Evolutionary conservation across 1,140 invertebrate species (phyloP), one percentile per base, ranked within the genome.

Genomic region (Microvelia longipes): DNA sequence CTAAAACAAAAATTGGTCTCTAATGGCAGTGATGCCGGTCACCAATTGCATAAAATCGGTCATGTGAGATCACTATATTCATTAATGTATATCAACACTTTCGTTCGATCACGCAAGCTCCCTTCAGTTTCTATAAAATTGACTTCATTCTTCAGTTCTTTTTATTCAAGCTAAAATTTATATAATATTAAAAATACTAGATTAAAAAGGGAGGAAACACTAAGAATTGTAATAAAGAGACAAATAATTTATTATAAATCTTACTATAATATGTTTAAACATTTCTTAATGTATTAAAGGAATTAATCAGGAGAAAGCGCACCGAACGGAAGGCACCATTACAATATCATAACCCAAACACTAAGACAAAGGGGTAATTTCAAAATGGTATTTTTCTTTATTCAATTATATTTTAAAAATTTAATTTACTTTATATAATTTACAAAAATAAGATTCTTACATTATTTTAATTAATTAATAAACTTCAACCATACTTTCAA

Each of bases 1-100:
- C 60, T 69, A 72, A 63, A 63, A 65, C n/a, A 65, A 24, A 65
- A 67, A 72, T 70, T 72, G 69, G 71, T 70, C 69, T 65, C 29
- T 62, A 70, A 69, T 66, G 64, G 35, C 35, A 50, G 35, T 50
- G 35, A 50, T 19, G 35, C 35, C 35, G 35, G 35, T 50, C 35
- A 50, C 35, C 35, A 50, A 50, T 50, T n/a, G n/a, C n/a, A n/a
- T n/a, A n/a, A n/a, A 50, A 50, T 50, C 35, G 35, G 35, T 50
- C 35, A n/a, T n/a, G n/a, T 50, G 35, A 50, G 35, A 50, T 50
- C 35, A 50, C 35, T 50, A 11, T 11, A 19, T 50, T 50, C 35
- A 50, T 11, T 11, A 50, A 50, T 11, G 5, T 50, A 11, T 19
- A 11, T 50, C 19, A 19, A 50, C 35, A 50, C 35, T 50, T 50